These are phyloP conservation scores for Pemphigus obesinymphae DNA, from an alignment of 1,140 invertebrate genomes.

Conservation along the genomic window DNA sequence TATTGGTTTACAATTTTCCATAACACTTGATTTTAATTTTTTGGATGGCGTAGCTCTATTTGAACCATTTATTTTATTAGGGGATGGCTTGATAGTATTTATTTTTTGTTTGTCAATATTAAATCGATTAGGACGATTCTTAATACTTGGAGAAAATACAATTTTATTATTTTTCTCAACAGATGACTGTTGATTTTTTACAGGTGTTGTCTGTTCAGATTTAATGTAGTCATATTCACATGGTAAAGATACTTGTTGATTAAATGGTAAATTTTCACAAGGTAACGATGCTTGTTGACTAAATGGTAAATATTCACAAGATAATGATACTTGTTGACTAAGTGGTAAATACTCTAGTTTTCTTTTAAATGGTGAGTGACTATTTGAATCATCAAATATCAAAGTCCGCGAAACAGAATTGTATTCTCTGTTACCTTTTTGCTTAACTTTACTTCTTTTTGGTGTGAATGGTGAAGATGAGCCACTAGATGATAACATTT, in stretches of 20 bases:
- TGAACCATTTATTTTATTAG: neutral
- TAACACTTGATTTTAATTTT: neutral
- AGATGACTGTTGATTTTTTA: neutral
- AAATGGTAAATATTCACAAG: neutral
- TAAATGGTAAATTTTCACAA: neutral
- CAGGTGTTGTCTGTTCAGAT: neutral
- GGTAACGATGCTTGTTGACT: neutral
- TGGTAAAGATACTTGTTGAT: neutral
- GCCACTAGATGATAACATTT: neutral
- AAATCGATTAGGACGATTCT: neutral
- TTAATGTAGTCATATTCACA: neutral
- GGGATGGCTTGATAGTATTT: neutral
- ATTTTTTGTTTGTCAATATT: neutral
- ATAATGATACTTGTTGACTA: neutral
- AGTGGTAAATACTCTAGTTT: neutral
- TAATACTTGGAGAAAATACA: constrained; percentile 9
- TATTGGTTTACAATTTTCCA: neutral
- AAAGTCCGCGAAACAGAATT: constrained; percentile 7
- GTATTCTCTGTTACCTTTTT: neutral
- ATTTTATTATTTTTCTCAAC: neutral
- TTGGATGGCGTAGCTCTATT: neutral
- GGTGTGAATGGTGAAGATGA: constrained; percentile 28
- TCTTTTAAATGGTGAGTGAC: neutral
- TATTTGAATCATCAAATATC: neutral
- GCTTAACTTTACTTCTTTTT: constrained; percentile 3